Evolutionary conservation across 1,140 invertebrate genomes (phyloP).

Genomic region (Protaetia brevitarsis): DNA sequence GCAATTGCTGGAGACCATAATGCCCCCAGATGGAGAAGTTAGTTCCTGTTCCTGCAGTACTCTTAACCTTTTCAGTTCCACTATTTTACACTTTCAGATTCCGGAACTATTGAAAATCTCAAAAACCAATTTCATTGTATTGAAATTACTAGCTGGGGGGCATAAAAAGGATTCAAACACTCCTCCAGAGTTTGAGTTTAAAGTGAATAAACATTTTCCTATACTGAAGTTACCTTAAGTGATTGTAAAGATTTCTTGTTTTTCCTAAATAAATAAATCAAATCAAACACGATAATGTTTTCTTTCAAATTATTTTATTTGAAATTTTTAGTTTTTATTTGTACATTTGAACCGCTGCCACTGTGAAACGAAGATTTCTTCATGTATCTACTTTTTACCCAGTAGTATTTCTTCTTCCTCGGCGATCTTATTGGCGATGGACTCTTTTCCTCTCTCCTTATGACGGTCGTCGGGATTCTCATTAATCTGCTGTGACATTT

Average conservation of each 20-base stretch:
- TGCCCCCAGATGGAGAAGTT: conserved; percentile 78
- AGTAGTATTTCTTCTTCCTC: conserved; percentile 24
- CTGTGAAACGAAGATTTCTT: conserved; percentile 14
- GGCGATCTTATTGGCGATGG: conserved; percentile 18
- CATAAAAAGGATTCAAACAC: conserved; percentile 82
- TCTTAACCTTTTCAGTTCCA: too few species aligned
- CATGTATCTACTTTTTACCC: conserved; percentile 22
- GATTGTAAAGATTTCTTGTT: not conserved
- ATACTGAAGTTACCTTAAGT: conserved; percentile 66
- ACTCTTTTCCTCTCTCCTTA: conserved; percentile 24
- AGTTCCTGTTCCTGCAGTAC: conserved; percentile 30
- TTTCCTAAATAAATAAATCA: not conserved
- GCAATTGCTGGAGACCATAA: conserved; percentile 75
- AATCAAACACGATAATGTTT: not conserved
- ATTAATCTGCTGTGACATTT: conserved; percentile 25
- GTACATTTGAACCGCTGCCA: not conserved
- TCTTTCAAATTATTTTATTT: too few species aligned
- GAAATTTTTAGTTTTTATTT: too few species aligned
- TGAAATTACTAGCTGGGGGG: conserved; percentile 86
- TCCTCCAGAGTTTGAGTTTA: conserved; percentile 89
- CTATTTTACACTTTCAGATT: conserved; percentile 61
- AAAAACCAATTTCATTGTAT: conserved; percentile 93
- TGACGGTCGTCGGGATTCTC: not conserved
- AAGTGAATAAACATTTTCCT: conserved; percentile 83
- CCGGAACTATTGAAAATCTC: conserved; percentile 79